Conservation (phyloP, 2,113 vertebrate genomes). For the Uria aalge region DNA sequence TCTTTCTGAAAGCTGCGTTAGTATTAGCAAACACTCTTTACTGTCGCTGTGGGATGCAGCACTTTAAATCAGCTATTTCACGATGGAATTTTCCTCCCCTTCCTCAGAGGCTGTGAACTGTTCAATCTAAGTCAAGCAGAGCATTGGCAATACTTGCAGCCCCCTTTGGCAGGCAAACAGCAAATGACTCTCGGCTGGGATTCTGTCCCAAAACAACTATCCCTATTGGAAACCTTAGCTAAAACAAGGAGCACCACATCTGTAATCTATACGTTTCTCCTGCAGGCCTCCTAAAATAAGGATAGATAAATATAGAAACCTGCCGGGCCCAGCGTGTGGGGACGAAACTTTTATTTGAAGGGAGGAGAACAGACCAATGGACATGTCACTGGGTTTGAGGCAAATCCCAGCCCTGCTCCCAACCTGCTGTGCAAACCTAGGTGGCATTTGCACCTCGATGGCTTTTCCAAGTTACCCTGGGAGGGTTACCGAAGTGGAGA, state of each 20-base stretch:
- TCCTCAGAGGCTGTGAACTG: slow-evolving; percentile 49
- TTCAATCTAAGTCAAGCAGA: slow-evolving; percentile 51
- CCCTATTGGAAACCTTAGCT: slow-evolving; percentile 38
- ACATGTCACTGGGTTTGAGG: not conserved
- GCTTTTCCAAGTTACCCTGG: not conserved
- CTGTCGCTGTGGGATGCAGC: not conserved
- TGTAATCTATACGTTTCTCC: slow-evolving; percentile 32
- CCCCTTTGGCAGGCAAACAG: slow-evolving; percentile 26
- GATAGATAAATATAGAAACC: slow-evolving; percentile 56
- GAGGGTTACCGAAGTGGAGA: not conserved
- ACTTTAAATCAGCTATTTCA: slow-evolving; percentile 41
- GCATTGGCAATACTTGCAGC: slow-evolving; percentile 7
- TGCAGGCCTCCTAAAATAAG: slow-evolving; percentile 45
- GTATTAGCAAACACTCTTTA: slow-evolving; percentile 1
- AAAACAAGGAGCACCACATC: slow-evolving; percentile 46
- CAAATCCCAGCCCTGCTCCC: not conserved
- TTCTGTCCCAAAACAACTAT: slow-evolving; percentile 50
- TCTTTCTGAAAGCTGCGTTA: not conserved
- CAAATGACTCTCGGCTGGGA: slow-evolving; percentile 38
- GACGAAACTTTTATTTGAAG: not conserved
- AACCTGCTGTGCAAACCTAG: not conserved
- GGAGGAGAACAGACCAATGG: not conserved
- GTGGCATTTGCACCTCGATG: not conserved
- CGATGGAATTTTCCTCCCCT: slow-evolving; percentile 53
- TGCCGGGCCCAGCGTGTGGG: not conserved